Evolutionary conservation across 2,888 invertebrate species (phyloP).

Genomic region (Cetonia aurata): DNA sequence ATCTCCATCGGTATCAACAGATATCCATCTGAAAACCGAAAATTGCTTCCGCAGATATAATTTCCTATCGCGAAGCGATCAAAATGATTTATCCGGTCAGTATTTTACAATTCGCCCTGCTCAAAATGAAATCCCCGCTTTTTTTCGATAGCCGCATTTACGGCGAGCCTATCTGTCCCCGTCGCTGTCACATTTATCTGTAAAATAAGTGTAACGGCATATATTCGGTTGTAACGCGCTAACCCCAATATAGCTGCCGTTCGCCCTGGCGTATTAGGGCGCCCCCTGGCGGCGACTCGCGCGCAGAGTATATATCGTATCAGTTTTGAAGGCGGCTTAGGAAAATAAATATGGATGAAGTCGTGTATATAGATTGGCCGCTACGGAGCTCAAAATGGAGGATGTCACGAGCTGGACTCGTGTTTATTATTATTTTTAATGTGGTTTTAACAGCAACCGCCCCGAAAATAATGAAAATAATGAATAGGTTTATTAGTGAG

Average conservation of each 20-base stretch:
- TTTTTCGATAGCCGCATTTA: no score
- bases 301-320: conserved; percentile 52
- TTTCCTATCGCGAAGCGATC: no score
- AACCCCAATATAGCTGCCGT: conserved; percentile 45
- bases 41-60: no score
- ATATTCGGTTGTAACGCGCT: conserved; percentile 38
- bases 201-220: conserved; percentile 44
- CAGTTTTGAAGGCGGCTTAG: conserved; percentile 53
- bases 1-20: no score
- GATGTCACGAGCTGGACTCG: conserved; percentile 29
- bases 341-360: conserved; percentile 55
- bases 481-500: no score
- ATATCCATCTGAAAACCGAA: no score
- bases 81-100: no score
- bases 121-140: no score
- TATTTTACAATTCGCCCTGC: no score
- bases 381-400: conserved; percentile 50
- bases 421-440: conserved; percentile 42
- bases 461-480: background rate
- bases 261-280: background rate
- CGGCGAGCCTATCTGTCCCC: conserved; percentile 14
- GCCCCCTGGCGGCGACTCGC: conserved; percentile 44
- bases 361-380: conserved; percentile 50
- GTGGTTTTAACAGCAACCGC: conserved; percentile 11
- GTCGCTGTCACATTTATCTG: conserved; percentile 41